These are phyloP conservation scores for Carduelis carduelis DNA, from an alignment of 2,797 vertebrate species.

Conservation along the genomic window DNA sequence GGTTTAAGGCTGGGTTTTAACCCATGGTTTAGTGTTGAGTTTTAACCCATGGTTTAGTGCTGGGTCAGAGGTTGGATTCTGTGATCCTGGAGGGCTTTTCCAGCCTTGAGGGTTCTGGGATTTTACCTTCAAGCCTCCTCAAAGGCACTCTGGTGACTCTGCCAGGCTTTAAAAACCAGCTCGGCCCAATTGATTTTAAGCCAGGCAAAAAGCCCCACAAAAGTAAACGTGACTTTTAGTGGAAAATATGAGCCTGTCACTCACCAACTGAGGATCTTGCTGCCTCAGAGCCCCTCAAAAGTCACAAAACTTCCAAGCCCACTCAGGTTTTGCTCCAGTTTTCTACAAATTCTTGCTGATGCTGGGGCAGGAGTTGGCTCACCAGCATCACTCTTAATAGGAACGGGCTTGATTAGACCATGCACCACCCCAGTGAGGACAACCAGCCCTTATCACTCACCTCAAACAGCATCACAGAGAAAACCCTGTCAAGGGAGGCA, in stretches of 20 bases:
- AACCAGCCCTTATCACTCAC: neutral
- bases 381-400: neutral
- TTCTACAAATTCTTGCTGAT: neutral
- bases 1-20: neutral
- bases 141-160: neutral
- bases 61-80: neutral
- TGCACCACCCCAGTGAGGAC: neutral
- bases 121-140: neutral
- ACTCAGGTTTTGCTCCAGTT: neutral
- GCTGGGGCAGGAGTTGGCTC: accelerated
- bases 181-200: neutral
- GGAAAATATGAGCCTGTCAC: neutral
- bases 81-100: neutral
- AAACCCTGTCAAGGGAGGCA: neutral
- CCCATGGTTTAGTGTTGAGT: no score
- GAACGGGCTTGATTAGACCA: neutral
- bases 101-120: neutral
- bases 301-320: neutral
- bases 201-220: neutral
- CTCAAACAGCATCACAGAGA: neutral
- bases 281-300: neutral
- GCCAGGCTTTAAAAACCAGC: neutral
- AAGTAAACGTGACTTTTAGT: neutral
- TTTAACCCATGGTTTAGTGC: neutral
- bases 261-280: accelerated